Evolutionary conservation across 2,888 invertebrate genomes (phyloP).

Genomic region (Trichogramma evanescens): DNA sequence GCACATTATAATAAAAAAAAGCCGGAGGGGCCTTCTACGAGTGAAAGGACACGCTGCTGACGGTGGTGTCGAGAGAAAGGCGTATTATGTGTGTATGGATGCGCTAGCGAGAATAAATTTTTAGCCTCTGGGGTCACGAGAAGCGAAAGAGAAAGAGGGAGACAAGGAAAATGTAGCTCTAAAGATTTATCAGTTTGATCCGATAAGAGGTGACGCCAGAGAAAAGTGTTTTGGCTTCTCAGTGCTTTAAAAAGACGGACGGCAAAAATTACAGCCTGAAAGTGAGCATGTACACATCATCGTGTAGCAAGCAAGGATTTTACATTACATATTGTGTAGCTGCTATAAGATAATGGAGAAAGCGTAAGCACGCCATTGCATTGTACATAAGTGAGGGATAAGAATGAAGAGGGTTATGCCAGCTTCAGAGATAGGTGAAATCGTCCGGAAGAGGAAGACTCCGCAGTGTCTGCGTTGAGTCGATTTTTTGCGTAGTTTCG

Average conservation of each 20-base stretch:
- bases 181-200: too few species aligned
- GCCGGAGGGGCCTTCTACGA: constrained; percentile 17
- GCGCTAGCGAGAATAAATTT: constrained; percentile 17
- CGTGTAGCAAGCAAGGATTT: not conserved
- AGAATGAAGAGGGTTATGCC: constrained; percentile 23
- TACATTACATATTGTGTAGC: constrained; percentile 10
- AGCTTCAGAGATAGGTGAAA: constrained; percentile 9
- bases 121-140: constrained; percentile 2
- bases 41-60: constrained; percentile 39
- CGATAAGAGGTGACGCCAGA: too few species aligned
- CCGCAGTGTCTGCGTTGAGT: not conserved
- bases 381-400: not conserved
- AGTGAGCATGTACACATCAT: too few species aligned
- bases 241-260: too few species aligned
- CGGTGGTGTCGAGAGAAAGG: constrained; percentile 13
- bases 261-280: too few species aligned
- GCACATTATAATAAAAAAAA: too few species aligned
- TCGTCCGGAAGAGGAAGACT: constrained; percentile 7
- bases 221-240: too few species aligned
- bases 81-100: not conserved
- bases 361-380: not conserved
- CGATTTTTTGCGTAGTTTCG: not conserved
- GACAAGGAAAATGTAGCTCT: too few species aligned
- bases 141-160: constrained; percentile 9
- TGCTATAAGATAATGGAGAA: constrained; percentile 7